Base-by-base conservation (phyloP, 2,888 invertebrate genomes). In the Netelia virgata region DNA sequence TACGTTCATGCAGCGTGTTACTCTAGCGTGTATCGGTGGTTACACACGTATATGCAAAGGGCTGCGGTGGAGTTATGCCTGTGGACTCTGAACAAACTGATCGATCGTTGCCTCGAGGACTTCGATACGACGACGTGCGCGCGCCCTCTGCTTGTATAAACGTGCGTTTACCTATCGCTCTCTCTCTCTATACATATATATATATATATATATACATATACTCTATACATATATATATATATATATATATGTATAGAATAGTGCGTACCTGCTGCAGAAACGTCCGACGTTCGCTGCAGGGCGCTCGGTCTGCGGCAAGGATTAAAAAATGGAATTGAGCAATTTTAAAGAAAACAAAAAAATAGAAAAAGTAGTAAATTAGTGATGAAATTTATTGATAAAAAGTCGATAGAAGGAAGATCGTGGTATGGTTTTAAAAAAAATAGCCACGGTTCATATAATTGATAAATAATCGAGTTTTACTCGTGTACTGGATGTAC, bases 21-120 rank as follows among this genome's bases (percentile, higher is more conserved):
- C 59, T 76, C 61, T 61, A 23, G 64, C 43, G 55, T 72, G 64
- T 66, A 64, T 76, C n/a, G n/a, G 16, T 28, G 20, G 66, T 50
- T 66, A 50, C 16, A 55, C 43, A 64, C 47, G 64, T 9, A 28
- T 57, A 23, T 70, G 63, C 70, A 70, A 16, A 75, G 78, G 82
- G 64, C 64, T 78, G 84, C 64, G 28, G 78, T 78, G 28, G 74
- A 84, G 82, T 84, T 84, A 84, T 84, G 84, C 53, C 20, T 70
- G 82, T 82, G 78, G 84, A 82, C 84, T 84, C 82, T 78, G 84
- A 82, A 84, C 84, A 82, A 84, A 84, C 84, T 84, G 84, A 84
- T 84, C 84, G 84, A 84, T 84, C 84, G 84, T 82, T 84, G 84
- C 82, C 82, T 84, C 78, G 78, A 84, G 84, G 84, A 53, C 59